Evolutionary conservation across 2,113 vertebrate genomes (phyloP), one percentile per base, ranked within the genome.

Genomic region (Hemiprocne comata): DNA sequence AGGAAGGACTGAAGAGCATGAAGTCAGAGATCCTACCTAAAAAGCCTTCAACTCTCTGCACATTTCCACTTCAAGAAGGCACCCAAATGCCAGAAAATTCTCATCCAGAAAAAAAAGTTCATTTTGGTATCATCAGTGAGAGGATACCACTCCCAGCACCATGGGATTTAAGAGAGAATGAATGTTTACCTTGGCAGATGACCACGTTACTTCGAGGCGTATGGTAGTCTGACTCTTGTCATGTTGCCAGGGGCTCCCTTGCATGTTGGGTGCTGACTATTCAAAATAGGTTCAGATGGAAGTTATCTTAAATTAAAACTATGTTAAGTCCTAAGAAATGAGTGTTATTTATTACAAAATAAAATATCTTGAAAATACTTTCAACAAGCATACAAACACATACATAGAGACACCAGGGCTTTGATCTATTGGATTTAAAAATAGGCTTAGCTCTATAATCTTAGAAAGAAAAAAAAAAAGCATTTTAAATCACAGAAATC

Each of bases 281-380:
- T 84, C 72, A 55, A 88, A 85, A 88, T 8, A 16, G 48, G 18
- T 38, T 94, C 55, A 65, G 21, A 46, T 13, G 36, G 50, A 85
- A 72, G 44, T 36, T 55, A 58, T 33, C 73, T 53, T 83, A 85
- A 80, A 90, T 71, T 76, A 75, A 72, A 95, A 89, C 46, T 61
- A 34, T 15, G 7, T 38, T 82, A 40, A 88, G 64, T 73, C 50
- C 87, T 74, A 89, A 81, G 57, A 85, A 94, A 81, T 16, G 86
- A 87, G 17, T 40, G 16, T 23, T 54, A 20, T 82, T 94, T 91
- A 91, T 87, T 96, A 85, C 76, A 84, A 92, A 75, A 72, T 42
- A 79, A 80, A 89, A 48, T 12, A 77, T 29, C 31, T 66, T 79
- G 44, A 74, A 80, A 90, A 77, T 42, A 85, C 2, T 54, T 94